A percentile compares a stretch with the other conserved stretches of the same genome.
Evolutionary conservation across 2,797 vertebrate genomes (phyloP).

Genomic region (Erpetoichthys calabaricus): DNA sequence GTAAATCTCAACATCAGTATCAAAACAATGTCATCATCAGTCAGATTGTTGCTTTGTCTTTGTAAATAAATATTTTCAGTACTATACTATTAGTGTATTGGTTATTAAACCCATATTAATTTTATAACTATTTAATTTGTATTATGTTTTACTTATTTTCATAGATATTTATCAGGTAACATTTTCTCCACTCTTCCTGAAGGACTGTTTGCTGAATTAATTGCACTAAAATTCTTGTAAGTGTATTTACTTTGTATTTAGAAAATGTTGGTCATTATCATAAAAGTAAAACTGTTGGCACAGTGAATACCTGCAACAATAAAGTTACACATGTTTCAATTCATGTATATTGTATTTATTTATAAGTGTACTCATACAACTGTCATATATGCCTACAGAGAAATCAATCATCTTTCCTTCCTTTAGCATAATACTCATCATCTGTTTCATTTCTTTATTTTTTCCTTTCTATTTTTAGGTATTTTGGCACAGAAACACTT

Average conservation of each 20-base stretch:
- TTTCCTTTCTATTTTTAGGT: slow-evolving; percentile 30
- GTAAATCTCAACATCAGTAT: no score
- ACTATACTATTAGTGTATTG: slow-evolving; percentile 1
- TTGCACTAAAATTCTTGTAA: slow-evolving; percentile 71
- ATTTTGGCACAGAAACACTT: slow-evolving; percentile 67
- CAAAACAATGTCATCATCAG: no score
- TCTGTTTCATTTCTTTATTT: no score
- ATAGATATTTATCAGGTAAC: slow-evolving; percentile 77
- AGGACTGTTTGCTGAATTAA: slow-evolving; percentile 65
- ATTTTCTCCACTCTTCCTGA: slow-evolving; percentile 74
- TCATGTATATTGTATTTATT: no score
- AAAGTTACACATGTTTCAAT: no score
- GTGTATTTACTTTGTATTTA: slow-evolving; percentile 23
- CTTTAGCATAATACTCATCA: no score
- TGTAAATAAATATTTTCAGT: neutral
- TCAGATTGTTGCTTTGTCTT: slow-evolving; percentile 9
- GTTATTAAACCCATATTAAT: slow-evolving; percentile 6
- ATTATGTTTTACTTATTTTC: slow-evolving; percentile 11
- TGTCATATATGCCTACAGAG: no score
- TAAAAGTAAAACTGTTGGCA: no score
- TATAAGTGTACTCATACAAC: no score
- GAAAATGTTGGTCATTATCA: no score
- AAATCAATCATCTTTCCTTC: no score
- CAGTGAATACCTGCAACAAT: no score
- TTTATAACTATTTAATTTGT: neutral